Conservation (phyloP, 2,797 vertebrate species). For the Catostomus latipinnis region DNA sequence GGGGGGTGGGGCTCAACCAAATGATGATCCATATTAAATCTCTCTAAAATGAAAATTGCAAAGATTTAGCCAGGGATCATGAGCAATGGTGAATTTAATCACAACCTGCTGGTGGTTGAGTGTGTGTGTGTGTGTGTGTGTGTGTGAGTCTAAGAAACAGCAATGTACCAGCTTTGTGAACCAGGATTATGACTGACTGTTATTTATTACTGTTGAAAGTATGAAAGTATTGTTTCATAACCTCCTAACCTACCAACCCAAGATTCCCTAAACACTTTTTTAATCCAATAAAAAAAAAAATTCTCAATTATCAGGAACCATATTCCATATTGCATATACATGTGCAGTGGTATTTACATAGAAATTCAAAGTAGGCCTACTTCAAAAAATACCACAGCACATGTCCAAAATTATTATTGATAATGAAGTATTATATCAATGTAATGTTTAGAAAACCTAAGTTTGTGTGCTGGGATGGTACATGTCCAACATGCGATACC, state of each 20-base stretch:
- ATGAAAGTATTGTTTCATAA: slow-evolving; percentile 54
- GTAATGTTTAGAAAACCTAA: too few relatives aligned
- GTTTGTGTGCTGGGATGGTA: too few relatives aligned
- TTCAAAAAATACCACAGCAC: too few relatives aligned
- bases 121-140: slow-evolving; percentile 54
- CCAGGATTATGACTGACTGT: slow-evolving; percentile 76
- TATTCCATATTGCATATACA: too few relatives aligned
- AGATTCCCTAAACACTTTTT: neutral
- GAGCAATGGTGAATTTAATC: slow-evolving; percentile 91
- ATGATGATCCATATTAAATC: slow-evolving; percentile 95
- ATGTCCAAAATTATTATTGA: too few relatives aligned
- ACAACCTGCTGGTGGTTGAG: slow-evolving; percentile 76
- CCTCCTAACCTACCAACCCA: slow-evolving; percentile 5
- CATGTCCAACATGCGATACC: too few relatives aligned
- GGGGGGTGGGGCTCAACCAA: slow-evolving; percentile 77
- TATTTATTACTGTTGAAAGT: slow-evolving; percentile 75
- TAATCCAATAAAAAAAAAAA: too few relatives aligned
- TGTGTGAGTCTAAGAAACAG: slow-evolving; percentile 54
- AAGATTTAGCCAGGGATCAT: slow-evolving; percentile 92
- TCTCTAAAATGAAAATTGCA: slow-evolving; percentile 97
- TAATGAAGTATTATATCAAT: too few relatives aligned
- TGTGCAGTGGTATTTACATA: too few relatives aligned
- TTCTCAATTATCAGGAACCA: too few relatives aligned
- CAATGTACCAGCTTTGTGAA: slow-evolving; percentile 56
- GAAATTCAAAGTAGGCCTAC: too few relatives aligned